Percentiles rank a stretch among this genome's conserved stretches.
These are phyloP conservation scores for Phrynocephalus guinanensis DNA, from an alignment of 2,797 vertebrate species.

Conservation along the genomic window DNA sequence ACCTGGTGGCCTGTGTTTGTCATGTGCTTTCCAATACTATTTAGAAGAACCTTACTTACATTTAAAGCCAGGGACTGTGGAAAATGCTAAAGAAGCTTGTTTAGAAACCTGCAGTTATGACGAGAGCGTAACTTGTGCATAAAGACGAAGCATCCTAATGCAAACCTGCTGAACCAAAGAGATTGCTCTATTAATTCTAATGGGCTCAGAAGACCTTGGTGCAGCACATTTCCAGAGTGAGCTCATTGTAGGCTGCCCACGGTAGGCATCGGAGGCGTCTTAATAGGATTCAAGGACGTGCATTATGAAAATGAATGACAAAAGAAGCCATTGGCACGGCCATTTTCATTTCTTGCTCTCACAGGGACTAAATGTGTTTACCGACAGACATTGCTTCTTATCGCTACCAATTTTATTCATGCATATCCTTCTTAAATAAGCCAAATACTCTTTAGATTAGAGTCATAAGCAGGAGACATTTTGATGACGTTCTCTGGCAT, in stretches of 20 bases:
- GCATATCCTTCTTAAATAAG: conserved; percentile 7
- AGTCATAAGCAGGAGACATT: background rate
- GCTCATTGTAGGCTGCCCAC: background rate
- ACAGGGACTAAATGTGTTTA: conserved; percentile 21
- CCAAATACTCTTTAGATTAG: background rate
- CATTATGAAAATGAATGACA: background rate
- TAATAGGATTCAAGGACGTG: conserved; percentile 23
- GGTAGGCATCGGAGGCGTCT: conserved; percentile 13
- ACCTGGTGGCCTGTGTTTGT: accelerated
- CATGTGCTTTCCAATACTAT: conserved; percentile 12
- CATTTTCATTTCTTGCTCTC: conserved; percentile 13
- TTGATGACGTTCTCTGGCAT: background rate
- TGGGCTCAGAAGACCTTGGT: conserved; percentile 38
- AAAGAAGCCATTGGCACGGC: background rate
- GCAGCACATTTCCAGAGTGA: conserved; percentile 18
- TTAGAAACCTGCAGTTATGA: conserved; percentile 44
- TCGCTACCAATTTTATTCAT: background rate
- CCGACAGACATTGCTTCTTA: conserved; percentile 13
- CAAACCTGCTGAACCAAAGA: conserved; percentile 45
- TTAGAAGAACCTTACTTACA: conserved; percentile 33
- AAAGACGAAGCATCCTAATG: conserved; percentile 49
- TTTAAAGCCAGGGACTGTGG: conserved; percentile 35
- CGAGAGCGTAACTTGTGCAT: conserved; percentile 31
- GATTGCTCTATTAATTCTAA: conserved; percentile 43
- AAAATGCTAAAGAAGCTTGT: conserved; percentile 43